Base-by-base conservation (phyloP, 2,113 vertebrate genomes). In the Sphaerodactylus townsendi region DNA sequence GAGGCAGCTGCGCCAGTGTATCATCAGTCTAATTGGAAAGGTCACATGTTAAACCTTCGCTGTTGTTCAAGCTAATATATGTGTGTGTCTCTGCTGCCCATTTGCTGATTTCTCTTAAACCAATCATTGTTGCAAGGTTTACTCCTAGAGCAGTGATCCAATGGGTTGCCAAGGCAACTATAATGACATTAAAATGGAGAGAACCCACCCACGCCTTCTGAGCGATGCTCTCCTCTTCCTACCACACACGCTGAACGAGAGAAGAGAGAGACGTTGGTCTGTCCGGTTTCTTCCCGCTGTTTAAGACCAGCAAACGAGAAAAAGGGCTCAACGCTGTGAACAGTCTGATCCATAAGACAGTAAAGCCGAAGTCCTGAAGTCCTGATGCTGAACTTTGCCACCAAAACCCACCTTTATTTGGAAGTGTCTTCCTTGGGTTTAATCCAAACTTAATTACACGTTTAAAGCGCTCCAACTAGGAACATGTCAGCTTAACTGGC, bases 21-120 rank as follows among this genome's bases (percentile, higher is more conserved):
- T 95, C 93, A 86, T 92, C 90, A 77, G 88, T 72, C 77, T 95
- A 92, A 95, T 94, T 94, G 93, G 85, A 93, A 89, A 90, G 94
- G 95, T 95, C 95, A 96, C 92, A 94, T 94, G 94, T 96, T 96
- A 96, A 96, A 94, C 91, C 93, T 91, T 91, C 79, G 85, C 91
- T 88, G 91, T 95, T 95, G 90, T 94, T 95, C 84, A 92, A 87
- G 84, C 93, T 93, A 93, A 95, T 93, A 91, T 93, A 92, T 92
- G 91, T 87, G 87, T 65, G 90, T 95, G 93, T 90, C 92, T 90
- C 92, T 68, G 91, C 89, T 93, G 86, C 92, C 88, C 89, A 92
- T 94, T 91, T 91, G 90, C 91, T 83, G 90, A 93, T 94, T 93
- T 93, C 91, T 87, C 91, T 89, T 90, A 85, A 90, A 92, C 92